Percentiles rank a stretch among this genome's conserved stretches.
Evolutionary conservation across 2,888 invertebrate genomes (phyloP).

Genomic region (Epistrophe eligans): DNA sequence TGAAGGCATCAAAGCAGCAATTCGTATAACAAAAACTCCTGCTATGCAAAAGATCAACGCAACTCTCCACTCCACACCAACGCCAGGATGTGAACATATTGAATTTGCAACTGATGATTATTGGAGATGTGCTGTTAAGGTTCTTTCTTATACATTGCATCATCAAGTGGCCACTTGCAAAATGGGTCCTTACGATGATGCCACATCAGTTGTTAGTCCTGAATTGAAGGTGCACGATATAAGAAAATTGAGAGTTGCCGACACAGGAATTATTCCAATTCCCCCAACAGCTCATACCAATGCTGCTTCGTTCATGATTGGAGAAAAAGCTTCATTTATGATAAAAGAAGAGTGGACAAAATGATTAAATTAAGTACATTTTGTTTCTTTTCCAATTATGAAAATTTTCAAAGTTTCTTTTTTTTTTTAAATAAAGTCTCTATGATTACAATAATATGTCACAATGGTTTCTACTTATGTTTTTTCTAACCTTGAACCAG

Average conservation of each 20-base stretch:
- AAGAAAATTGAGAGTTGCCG: slow-evolving; percentile 86
- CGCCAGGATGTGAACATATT: slow-evolving; percentile 84
- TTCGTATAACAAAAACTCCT: slow-evolving; percentile 85
- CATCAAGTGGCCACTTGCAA: slow-evolving; percentile 88
- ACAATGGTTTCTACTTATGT: too few relatives aligned
- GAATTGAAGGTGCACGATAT: slow-evolving; percentile 86
- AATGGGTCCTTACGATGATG: slow-evolving; percentile 87
- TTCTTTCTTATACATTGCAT: slow-evolving; percentile 86
- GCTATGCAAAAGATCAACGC: slow-evolving; percentile 86
- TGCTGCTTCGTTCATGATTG: slow-evolving; percentile 89
- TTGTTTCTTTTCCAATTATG: too few relatives aligned
- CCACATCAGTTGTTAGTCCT: slow-evolving; percentile 87
- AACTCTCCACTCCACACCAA: too few relatives aligned
- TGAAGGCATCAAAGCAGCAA: slow-evolving; percentile 86
- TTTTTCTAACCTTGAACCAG: too few relatives aligned
- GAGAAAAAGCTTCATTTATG: slow-evolving; percentile 89
- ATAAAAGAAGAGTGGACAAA: slow-evolving; percentile 84
- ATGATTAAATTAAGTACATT: too few relatives aligned
- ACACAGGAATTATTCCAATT: slow-evolving; percentile 88
- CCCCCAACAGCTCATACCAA: slow-evolving; percentile 87
- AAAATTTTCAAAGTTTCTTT: too few relatives aligned
- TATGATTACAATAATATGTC: too few relatives aligned
- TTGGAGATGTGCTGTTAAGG: slow-evolving; percentile 88
- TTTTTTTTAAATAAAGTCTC: too few relatives aligned
- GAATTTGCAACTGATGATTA: slow-evolving; percentile 86